Percentiles rank a stretch among this genome's conserved stretches.
Evolutionary conservation across 2,113 vertebrate genomes (phyloP).

Genomic region (Pygoscelis adeliae): DNA sequence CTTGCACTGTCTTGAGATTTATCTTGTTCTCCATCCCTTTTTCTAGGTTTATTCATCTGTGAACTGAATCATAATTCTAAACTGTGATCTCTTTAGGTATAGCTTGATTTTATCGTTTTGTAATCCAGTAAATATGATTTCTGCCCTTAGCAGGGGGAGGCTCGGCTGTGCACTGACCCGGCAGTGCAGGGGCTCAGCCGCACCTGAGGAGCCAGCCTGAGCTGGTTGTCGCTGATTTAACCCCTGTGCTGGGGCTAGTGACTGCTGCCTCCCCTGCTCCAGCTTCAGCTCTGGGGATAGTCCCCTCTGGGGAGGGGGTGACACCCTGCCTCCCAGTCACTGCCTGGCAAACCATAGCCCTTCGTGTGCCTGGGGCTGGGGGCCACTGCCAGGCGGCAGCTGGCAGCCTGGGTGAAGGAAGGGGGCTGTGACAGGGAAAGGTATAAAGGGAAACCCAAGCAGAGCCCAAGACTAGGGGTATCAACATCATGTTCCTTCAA

Average conservation of each 20-base stretch:
- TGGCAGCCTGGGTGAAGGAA: background rate
- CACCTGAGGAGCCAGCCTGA: accelerated
- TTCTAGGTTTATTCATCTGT: background rate
- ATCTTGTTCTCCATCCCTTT: background rate
- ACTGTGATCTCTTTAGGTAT: background rate
- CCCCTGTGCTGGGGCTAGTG: accelerated
- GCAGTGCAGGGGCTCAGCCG: background rate
- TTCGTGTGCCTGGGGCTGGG: background rate
- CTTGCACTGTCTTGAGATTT: background rate
- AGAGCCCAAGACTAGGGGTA: background rate
- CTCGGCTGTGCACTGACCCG: accelerated
- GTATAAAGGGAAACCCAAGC: background rate
- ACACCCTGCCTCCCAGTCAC: accelerated
- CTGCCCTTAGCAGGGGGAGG: background rate
- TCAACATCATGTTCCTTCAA: background rate
- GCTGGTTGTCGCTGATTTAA: background rate
- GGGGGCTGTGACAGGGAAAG: background rate
- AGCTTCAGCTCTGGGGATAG: too few species aligned
- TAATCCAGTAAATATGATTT: background rate
- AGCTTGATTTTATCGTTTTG: background rate
- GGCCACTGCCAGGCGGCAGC: background rate
- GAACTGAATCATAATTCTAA: background rate
- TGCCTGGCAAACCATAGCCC: background rate
- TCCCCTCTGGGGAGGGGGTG: accelerated
- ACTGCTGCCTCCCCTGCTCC: background rate